Base-by-base conservation (phyloP, 2,113 vertebrate species). In the Perca schrenkii region DNA sequence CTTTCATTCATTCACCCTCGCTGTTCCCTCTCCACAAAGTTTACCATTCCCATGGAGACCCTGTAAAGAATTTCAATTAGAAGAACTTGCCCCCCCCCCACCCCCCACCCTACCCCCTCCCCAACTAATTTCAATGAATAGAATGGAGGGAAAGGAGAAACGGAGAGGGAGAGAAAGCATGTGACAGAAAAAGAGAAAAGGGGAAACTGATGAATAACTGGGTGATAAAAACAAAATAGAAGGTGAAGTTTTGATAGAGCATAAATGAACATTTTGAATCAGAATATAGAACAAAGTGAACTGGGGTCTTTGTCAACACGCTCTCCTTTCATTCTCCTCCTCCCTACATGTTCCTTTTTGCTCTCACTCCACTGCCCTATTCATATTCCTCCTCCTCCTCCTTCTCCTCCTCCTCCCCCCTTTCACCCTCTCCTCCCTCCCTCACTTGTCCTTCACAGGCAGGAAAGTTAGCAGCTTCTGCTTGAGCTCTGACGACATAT, bases 61-160 rank as follows among this genome's bases (percentile, higher is more conserved):
- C 70, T 92, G 90, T 85, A 90, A 95, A 95, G 94, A 94, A 95
- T 95, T 95, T 94, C 94, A 94, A 95, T 95, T 92, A 94, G 92
- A 91, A 91, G 77, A 84, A 84, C 74, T 71, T 25, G 21, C 46
- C 68, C 71, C 77, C 79, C 65, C 1, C 28, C 28, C 28, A 28
- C 28, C 19, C 17, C 28, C 8, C n/a, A n/a, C n/a, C n/a, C n/a
- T n/a, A n/a, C n/a, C 8, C 31, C n/a, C 46, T 76, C 65, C 31
- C 65, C 34, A 82, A 68, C 81, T 90, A 80, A 82, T 86, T 85
- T 85, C 66, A 90, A 84, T 91, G 87, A 92, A 90, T 64, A 92
- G 89, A 85, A 82, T 56, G 52, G 63, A 81, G 80, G 87, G 74
- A 81, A 78, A 82, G 21, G 60, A 60, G 85, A 60, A 69, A 74